Conservation (phyloP, 2,797 vertebrate genomes). For the Coranthus polyacanthus region DNA sequence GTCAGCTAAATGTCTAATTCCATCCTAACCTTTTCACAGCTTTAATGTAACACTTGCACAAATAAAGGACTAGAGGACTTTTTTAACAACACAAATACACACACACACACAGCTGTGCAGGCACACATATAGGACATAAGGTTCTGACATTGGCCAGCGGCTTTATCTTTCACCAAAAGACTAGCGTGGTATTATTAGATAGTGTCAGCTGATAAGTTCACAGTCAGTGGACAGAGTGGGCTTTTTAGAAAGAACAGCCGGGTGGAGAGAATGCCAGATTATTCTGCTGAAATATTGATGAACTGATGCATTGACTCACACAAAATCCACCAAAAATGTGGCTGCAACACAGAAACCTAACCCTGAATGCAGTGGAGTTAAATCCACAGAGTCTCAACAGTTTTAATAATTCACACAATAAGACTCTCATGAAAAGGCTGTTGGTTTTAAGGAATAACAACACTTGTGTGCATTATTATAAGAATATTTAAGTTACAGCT, state of each 20-base stretch:
- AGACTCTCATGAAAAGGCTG: neutral
- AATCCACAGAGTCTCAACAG: neutral
- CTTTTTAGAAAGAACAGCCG: neutral
- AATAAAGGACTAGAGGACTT: neutral
- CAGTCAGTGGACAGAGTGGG: constrained; percentile 1
- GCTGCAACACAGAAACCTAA: neutral
- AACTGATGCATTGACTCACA: neutral
- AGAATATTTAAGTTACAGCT: no score
- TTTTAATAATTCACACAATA: constrained; percentile 29
- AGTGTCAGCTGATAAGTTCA: constrained; percentile 28
- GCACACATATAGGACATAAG: neutral
- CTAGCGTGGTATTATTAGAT: constrained; percentile 33
- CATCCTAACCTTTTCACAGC: constrained; percentile 26
- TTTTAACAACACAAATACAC: constrained; percentile 4
- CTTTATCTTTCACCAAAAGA: constrained; percentile 43
- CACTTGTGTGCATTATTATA: no score
- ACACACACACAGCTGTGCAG: neutral
- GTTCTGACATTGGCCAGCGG: constrained; percentile 27
- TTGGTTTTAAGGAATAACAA: neutral
- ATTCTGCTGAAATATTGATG: neutral
- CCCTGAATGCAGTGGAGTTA: constrained; percentile 3
- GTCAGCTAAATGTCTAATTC: constrained; percentile 11
- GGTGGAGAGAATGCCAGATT: neutral
- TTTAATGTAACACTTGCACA: constrained; percentile 12
- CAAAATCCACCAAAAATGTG: neutral